Conservation (phyloP, 2,888 invertebrate genomes). For the Drosophila koepferae region DNA sequence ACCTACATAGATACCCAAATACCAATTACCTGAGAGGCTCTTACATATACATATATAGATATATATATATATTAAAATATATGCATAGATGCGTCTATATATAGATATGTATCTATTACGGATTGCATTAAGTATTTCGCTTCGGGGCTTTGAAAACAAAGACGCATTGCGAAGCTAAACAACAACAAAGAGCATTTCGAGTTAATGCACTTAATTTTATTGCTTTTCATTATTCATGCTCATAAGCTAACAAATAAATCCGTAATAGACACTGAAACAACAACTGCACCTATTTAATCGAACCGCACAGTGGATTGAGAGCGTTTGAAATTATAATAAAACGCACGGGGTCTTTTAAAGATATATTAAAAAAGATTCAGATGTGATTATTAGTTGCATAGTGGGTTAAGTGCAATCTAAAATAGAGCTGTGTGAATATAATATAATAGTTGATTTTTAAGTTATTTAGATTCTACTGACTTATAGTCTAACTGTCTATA, state of each 20-base stretch:
- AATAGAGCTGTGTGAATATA: neutral
- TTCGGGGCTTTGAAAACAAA: constrained; percentile 37
- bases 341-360: neutral
- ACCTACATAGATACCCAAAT: constrained; percentile 26
- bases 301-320: constrained; percentile 32
- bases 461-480: neutral
- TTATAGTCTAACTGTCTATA: neutral
- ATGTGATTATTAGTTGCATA: neutral
- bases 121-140: constrained; percentile 42
- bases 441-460: neutral
- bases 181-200: constrained; percentile 11
- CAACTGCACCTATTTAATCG: constrained; percentile 23
- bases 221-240: constrained; percentile 62
- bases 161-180: constrained; percentile 25
- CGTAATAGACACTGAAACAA: constrained; percentile 14
- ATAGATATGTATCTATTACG: constrained; percentile 14
- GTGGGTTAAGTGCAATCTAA: neutral
- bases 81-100: neutral
- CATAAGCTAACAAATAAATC: constrained; percentile 51
- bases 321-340: neutral
- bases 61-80: neutral
- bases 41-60: constrained; percentile 3
- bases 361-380: neutral
- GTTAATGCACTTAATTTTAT: constrained; percentile 72
- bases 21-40: constrained; percentile 59